Evolutionary conservation across 2,113 vertebrate genomes (phyloP).

Genomic region (human (Homo sapiens)): DNA sequence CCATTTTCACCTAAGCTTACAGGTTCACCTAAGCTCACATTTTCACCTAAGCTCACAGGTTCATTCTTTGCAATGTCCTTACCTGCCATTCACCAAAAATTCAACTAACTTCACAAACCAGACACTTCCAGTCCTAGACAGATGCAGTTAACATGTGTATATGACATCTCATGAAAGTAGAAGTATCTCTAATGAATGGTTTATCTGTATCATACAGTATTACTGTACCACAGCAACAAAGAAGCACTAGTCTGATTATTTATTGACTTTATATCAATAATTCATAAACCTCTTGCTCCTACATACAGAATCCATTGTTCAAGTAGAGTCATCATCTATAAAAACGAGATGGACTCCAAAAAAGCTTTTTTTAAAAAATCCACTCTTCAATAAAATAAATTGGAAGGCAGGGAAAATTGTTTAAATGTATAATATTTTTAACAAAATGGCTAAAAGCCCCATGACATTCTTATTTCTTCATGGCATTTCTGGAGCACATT

Average conservation of each 20-base stretch:
- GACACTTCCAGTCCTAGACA: background rate
- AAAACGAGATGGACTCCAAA: background rate
- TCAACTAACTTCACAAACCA: background rate
- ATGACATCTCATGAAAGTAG: background rate
- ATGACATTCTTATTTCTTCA: background rate
- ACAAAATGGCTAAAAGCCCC: background rate
- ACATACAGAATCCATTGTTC: background rate
- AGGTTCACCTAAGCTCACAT: background rate
- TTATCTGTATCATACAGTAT: background rate
- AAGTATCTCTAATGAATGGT: background rate
- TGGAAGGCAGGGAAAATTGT: background rate
- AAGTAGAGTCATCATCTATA: background rate
- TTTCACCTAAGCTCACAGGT: background rate
- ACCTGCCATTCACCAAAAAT: background rate
- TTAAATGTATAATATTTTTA: conserved; percentile 14
- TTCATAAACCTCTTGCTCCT: background rate
- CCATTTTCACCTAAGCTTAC: background rate
- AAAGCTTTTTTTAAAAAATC: background rate
- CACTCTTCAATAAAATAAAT: background rate
- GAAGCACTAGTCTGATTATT: conserved; percentile 6
- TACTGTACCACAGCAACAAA: conserved; percentile 7
- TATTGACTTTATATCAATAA: conserved; percentile 38
- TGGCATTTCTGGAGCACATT: background rate
- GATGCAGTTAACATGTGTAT: background rate
- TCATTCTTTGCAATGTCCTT: background rate